Conservation (phyloP, 2,888 invertebrate genomes). For the Leptarthrus brevirostris region DNA sequence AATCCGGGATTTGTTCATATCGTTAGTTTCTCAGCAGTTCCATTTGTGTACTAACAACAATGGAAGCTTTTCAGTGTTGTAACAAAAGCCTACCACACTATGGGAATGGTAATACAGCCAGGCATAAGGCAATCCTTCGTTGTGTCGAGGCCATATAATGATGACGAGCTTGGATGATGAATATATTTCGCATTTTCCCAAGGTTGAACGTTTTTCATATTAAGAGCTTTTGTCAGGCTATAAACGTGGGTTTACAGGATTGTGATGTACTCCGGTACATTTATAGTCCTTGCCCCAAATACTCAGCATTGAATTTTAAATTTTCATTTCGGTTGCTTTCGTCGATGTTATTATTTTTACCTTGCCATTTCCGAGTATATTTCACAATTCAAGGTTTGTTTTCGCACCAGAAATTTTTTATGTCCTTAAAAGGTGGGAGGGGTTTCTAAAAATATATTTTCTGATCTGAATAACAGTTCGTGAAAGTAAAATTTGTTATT, state of each 20-base stretch:
- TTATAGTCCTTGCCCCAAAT: conserved; percentile 18
- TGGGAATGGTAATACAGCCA: background rate
- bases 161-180: background rate
- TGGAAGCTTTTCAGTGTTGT: conserved; percentile 30
- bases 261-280: background rate
- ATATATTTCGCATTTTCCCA: conserved; percentile 26
- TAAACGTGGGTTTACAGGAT: conserved; percentile 19
- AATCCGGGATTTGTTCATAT: conserved; percentile 7
- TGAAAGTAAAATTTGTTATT: too few relatives aligned
- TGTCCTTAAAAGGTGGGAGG: too few relatives aligned
- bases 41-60: conserved; percentile 42
- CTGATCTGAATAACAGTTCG: too few relatives aligned
- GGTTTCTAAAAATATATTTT: too few relatives aligned
- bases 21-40: conserved; percentile 36
- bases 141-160: conserved; percentile 12
- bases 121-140: conserved; percentile 6
- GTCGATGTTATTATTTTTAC: too few relatives aligned
- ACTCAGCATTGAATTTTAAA: conserved; percentile 17
- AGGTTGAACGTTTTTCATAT: conserved; percentile 2
- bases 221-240: conserved; percentile 10
- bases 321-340: background rate
- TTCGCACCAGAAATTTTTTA: too few relatives aligned
- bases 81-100: conserved; percentile 33
- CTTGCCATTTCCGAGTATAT: too few relatives aligned
- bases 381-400: too few relatives aligned